Evolutionary conservation across 1,140 invertebrate genomes (phyloP), one percentile per base, ranked within the genome.

Genomic region (Papilio polytes): DNA sequence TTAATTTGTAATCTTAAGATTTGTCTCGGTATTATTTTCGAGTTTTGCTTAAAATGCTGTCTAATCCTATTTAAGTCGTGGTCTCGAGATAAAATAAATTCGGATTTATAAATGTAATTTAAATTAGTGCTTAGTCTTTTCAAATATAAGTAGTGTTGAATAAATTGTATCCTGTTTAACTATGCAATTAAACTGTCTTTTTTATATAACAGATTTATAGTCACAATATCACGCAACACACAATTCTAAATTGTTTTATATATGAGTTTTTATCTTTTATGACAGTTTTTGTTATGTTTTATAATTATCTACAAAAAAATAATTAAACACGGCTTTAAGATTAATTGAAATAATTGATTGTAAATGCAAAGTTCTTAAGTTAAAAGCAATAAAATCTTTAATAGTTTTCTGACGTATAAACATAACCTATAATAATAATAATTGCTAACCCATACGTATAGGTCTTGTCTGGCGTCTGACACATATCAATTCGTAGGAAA

Each of bases 401-500:
- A 18, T 56, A 56, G 6, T 56, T 56, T 56, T 56, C n/a, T 20
- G 20, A n/a, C 6, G 1, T n/a, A 20, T 56, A 56, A 20, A 56
- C 7, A 15, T 20, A 56, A 20, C 6, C 59, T 63, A 63, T 26
- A 12, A 22, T 63, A 22, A 46, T 26, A 12, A 22, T 53, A 3
- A 31, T 66, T 66, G 31, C 26, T 26, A 59, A 31, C 48, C 53
- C 74, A 26, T 59, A 56, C 22, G 46, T 77, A 53, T 48, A 13
- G 44, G n/a, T 26, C 74, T 26, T 70, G 26, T 70, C 63, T 70
- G 63, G 63, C 26, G 74, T 51, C 46, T 76, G 74, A 76, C 74
- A 76, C 74, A 53, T 76, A 76, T 51, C 41, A 76, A 76, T 76
- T 76, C 46, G 9, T 76, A 10, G 46, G 74, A 76, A 22, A 76